Conservation (phyloP, 2,113 vertebrate genomes). For the Girardinichthys multiradiatus region DNA sequence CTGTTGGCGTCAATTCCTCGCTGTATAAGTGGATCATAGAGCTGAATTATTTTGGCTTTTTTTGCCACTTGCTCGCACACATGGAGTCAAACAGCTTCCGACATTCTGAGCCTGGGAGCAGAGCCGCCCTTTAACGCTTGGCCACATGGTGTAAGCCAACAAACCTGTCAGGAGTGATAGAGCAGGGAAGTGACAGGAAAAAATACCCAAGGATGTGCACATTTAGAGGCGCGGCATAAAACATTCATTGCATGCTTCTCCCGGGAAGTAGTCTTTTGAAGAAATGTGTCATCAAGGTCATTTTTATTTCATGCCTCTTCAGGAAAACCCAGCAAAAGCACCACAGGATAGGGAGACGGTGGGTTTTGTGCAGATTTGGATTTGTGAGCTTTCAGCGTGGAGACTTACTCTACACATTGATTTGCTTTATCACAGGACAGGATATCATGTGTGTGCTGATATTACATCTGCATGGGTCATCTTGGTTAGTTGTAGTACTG, state of each 20-base stretch:
- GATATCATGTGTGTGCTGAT: slow-evolving; percentile 11
- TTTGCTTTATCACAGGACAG: slow-evolving; percentile 22
- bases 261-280: slow-evolving; percentile 49
- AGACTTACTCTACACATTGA: slow-evolving; percentile 7
- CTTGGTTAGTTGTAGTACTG: not conserved
- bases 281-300: slow-evolving; percentile 60
- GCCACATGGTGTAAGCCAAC: slow-evolving; percentile 38
- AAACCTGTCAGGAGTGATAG: slow-evolving; percentile 70
- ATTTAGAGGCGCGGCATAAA: slow-evolving; percentile 70
- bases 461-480: not conserved
- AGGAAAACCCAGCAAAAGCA: slow-evolving; percentile 44
- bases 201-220: slow-evolving; percentile 69
- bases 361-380: not conserved
- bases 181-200: slow-evolving; percentile 72
- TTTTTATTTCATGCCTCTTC: slow-evolving; percentile 72
- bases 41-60: not conserved
- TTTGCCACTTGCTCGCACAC: not conserved
- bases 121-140: slow-evolving; percentile 41
- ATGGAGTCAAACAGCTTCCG: not conserved
- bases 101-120: slow-evolving; percentile 5
- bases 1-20: not conserved
- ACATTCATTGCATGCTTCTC: slow-evolving; percentile 63
- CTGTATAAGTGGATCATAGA: not conserved
- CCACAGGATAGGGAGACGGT: not conserved
- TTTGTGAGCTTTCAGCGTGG: not conserved